Evolutionary conservation across 2,113 vertebrate genomes (phyloP).

Genomic region (Paramormyrops kingsleyae): DNA sequence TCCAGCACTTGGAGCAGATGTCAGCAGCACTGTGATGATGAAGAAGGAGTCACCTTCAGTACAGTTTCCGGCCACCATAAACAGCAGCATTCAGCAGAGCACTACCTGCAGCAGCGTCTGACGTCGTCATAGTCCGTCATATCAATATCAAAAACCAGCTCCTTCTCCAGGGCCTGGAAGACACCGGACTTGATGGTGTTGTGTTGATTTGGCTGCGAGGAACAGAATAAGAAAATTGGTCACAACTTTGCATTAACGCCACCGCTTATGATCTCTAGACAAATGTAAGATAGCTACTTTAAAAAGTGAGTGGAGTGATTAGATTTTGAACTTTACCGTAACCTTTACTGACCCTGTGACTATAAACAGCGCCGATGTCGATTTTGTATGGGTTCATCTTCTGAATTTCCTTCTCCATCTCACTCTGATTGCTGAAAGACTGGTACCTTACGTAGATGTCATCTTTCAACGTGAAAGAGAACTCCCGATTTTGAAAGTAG

Average conservation of each 20-base stretch:
- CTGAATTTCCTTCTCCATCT: constrained; percentile 93
- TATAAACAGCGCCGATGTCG: constrained; percentile 89
- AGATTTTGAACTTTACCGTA: not conserved
- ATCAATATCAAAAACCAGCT: constrained; percentile 95
- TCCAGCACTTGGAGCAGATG: constrained; percentile 93
- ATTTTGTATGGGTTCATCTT: constrained; percentile 90
- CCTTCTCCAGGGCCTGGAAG: constrained; percentile 92
- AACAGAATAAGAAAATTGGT: constrained; percentile 14
- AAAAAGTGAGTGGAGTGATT: not conserved
- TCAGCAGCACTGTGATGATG: constrained; percentile 76
- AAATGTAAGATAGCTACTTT: not conserved
- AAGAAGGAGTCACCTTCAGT: not conserved
- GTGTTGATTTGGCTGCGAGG: constrained; percentile 77
- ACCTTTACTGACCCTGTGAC: constrained; percentile 67
- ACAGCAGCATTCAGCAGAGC: not conserved
- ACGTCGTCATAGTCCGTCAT: constrained; percentile 98
- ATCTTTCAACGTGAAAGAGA: constrained; percentile 92
- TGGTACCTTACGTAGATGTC: constrained; percentile 93
- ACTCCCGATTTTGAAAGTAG: constrained; percentile 90
- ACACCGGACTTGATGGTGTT: constrained; percentile 83
- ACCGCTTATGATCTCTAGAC: not conserved
- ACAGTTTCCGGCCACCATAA: not conserved
- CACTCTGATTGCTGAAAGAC: constrained; percentile 77
- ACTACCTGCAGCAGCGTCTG: constrained; percentile 85
- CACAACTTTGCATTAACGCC: not conserved